Percentiles rank a stretch among this genome's conserved stretches.
Evolutionary conservation across 1,140 invertebrate genomes (phyloP).

Genomic region (Scylla paramamosain): DNA sequence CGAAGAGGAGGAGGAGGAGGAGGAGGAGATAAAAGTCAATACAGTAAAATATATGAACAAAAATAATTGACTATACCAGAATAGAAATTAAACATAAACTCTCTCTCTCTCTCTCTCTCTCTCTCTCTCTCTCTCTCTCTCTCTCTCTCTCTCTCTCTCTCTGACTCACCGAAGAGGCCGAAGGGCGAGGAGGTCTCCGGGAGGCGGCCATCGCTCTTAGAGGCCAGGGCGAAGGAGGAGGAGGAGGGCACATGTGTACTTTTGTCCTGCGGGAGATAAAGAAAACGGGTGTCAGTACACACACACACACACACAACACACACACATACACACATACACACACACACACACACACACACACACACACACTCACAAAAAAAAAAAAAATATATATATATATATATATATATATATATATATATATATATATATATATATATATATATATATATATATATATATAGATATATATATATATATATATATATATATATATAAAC

Average conservation of each 20-base stretch:
- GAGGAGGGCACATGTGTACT: constrained; percentile 72
- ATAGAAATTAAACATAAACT: too few relatives aligned
- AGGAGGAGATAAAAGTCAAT: too few relatives aligned
- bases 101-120: neutral
- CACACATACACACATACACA: neutral
- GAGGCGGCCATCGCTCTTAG: constrained; percentile 71
- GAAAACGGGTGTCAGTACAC: neutral
- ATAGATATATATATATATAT: too few relatives aligned
- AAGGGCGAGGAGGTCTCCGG: constrained; percentile 69
- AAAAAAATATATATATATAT: neutral
- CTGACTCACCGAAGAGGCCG: constrained; percentile 67
- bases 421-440: constrained; percentile 39
- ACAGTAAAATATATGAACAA: too few relatives aligned
- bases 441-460: constrained; percentile 40
- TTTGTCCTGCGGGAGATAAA: constrained; percentile 54
- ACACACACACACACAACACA: neutral
- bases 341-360: constrained; percentile 27
- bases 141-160: neutral
- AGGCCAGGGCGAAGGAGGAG: constrained; percentile 69
- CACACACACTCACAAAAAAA: neutral
- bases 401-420: constrained; percentile 8
- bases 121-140: neutral
- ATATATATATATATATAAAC: too few relatives aligned
- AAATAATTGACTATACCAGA: too few relatives aligned
- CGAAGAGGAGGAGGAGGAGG: too few relatives aligned